These are phyloP conservation scores for Girardinichthys multiradiatus DNA, from an alignment of 2,113 vertebrate species.

Conservation along the genomic window DNA sequence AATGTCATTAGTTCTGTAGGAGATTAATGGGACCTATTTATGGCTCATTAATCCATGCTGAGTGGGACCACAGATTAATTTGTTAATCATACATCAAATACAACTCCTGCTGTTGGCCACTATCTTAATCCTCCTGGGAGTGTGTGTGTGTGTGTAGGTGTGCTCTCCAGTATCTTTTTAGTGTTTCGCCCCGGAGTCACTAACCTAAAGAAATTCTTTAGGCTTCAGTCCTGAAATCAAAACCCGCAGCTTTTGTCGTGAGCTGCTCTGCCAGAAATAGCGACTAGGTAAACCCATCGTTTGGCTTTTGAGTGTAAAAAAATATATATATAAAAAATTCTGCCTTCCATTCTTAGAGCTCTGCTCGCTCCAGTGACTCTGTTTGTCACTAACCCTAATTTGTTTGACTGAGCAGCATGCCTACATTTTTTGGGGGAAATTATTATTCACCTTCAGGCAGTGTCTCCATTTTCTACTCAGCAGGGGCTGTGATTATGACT, in stretches of 20 bases:
- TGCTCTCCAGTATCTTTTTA: slow-evolving; percentile 47
- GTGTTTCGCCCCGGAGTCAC: slow-evolving; percentile 37
- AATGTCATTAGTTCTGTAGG: slow-evolving; percentile 69
- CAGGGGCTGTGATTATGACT: not conserved
- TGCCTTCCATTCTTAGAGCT: slow-evolving; percentile 1
- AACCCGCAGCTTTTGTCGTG: slow-evolving; percentile 18
- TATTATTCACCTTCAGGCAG: not conserved
- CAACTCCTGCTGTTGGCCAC: slow-evolving; percentile 50
- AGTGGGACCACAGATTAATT: slow-evolving; percentile 72
- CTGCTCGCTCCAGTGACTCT: slow-evolving; percentile 14
- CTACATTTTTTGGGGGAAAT: not conserved
- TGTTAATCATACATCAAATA: slow-evolving; percentile 73
- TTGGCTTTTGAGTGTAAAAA: slow-evolving; percentile 1
- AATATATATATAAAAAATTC: not conserved
- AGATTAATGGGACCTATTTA: slow-evolving; percentile 72
- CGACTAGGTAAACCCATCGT: slow-evolving; percentile 15
- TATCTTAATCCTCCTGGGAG: slow-evolving; percentile 37
- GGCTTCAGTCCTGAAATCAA: slow-evolving; percentile 35
- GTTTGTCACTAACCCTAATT: slow-evolving; percentile 27
- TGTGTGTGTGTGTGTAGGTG: slow-evolving; percentile 17
- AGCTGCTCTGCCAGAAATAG: slow-evolving; percentile 30
- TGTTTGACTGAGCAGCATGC: slow-evolving; percentile 17
- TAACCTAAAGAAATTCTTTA: slow-evolving; percentile 5
- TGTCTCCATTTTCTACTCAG: slow-evolving; percentile 1
- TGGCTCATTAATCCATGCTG: slow-evolving; percentile 72